phyloP scores from a whole-genome alignment of 2,113 vertebrate species.

The Saguinus midas region DNA sequence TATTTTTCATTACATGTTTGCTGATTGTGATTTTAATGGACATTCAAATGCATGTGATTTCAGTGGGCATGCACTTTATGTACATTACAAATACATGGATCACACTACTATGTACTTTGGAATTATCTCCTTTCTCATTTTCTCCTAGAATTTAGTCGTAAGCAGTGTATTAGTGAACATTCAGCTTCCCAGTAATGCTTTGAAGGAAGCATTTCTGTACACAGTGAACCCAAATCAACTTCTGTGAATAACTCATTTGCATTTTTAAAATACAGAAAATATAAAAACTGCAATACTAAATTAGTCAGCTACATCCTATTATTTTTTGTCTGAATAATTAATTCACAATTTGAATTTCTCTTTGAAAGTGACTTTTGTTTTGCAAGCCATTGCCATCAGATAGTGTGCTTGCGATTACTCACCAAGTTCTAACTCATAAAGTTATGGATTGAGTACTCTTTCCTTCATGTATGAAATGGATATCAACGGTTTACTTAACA shows the following conservation, averaged over 20 bases:
- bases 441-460: neutral
- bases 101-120: rapidly evolving
- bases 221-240: neutral
- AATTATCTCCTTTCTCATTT: neutral
- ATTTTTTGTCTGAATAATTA: neutral
- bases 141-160: neutral
- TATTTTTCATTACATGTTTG: neutral
- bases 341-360: neutral
- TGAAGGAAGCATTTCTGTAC: neutral
- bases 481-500: neutral
- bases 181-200: neutral
- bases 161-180: neutral
- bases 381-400: neutral
- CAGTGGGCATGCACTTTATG: rapidly evolving
- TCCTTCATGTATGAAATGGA: neutral
- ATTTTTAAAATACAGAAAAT: neutral
- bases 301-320: neutral
- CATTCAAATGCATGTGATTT: neutral
- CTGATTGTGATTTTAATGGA: neutral
- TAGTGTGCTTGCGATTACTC: neutral
- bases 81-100: neutral
- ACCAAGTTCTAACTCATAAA: neutral
- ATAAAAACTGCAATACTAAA: neutral
- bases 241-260: neutral
- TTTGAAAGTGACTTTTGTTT: neutral